Percentiles rank a stretch among this genome's conserved stretches.
Evolutionary conservation across 2,888 invertebrate genomes (phyloP).

Genomic region (Platerodrilus igneus): DNA sequence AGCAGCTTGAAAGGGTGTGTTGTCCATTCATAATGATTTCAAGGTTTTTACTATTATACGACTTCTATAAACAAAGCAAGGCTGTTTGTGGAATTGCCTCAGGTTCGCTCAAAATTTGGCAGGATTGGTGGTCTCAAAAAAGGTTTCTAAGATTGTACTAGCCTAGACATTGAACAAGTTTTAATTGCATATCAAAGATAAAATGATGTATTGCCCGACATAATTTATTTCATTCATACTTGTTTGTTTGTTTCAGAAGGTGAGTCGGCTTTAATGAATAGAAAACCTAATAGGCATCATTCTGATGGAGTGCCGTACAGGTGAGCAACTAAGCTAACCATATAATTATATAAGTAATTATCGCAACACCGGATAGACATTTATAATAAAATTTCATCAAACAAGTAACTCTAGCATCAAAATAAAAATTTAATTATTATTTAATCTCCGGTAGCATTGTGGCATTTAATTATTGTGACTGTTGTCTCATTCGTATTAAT

Average conservation of each 20-base stretch:
- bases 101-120: too few species aligned
- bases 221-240: constrained; percentile 12
- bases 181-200: too few species aligned
- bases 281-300: constrained; percentile 27
- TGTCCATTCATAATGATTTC: too few species aligned
- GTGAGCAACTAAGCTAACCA: constrained; percentile 44
- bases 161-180: too few species aligned
- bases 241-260: constrained; percentile 44
- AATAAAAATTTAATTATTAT: constrained; percentile 28
- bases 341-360: constrained; percentile 46
- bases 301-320: too few species aligned
- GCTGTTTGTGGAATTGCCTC: too few species aligned
- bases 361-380: constrained; percentile 47
- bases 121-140: too few species aligned
- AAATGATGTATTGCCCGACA: too few species aligned
- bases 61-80: too few species aligned
- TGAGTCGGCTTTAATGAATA: constrained; percentile 35
- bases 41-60: too few species aligned
- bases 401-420: constrained; percentile 28
- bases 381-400: constrained; percentile 46
- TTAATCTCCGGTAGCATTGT: constrained; percentile 15
- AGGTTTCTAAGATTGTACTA: too few species aligned
- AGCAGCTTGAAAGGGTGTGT: too few species aligned
- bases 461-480: constrained; percentile 26
- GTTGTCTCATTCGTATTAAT: constrained; percentile 23